These are phyloP conservation scores for Morus bassanus DNA, from an alignment of 2,797 vertebrate species.

Conservation along the genomic window DNA sequence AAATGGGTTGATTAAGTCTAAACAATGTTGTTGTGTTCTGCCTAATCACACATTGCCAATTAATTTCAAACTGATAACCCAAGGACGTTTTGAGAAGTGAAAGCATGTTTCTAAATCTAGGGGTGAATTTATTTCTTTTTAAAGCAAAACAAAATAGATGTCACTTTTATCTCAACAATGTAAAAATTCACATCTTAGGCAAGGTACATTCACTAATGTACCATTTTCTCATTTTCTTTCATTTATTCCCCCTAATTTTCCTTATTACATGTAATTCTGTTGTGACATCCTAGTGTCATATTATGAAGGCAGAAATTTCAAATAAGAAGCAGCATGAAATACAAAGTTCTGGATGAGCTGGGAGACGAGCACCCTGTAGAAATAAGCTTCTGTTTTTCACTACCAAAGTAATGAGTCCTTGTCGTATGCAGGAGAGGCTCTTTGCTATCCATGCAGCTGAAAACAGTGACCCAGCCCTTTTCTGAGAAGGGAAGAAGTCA, in stretches of 20 bases:
- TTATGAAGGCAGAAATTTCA: conserved; percentile 8
- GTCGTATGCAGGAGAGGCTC: not conserved
- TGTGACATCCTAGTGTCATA: conserved; percentile 35
- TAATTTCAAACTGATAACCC: conserved; percentile 54
- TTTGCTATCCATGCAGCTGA: not conserved
- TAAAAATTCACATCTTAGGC: not conserved
- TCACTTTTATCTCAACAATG: not conserved
- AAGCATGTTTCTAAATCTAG: conserved; percentile 24
- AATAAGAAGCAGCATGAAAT: not conserved
- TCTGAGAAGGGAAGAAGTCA: not conserved
- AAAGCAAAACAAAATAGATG: not conserved
- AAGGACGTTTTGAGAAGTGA: conserved; percentile 39
- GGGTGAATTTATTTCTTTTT: conserved; percentile 33
- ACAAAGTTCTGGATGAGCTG: not conserved
- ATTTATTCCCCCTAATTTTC: conserved; percentile 42
- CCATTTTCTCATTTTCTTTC: conserved; percentile 32
- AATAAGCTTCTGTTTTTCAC: not conserved
- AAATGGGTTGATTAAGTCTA: conserved; percentile 38
- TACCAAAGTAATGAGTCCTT: not conserved
- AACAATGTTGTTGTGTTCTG: not conserved
- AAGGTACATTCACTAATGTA: not conserved
- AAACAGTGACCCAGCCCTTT: not conserved
- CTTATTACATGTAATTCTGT: conserved; percentile 58
- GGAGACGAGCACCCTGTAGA: not conserved
- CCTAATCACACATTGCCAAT: conserved; percentile 24